phyloP scores from a whole-genome alignment of 1,140 invertebrate genomes.

The Micrasema minimum region DNA sequence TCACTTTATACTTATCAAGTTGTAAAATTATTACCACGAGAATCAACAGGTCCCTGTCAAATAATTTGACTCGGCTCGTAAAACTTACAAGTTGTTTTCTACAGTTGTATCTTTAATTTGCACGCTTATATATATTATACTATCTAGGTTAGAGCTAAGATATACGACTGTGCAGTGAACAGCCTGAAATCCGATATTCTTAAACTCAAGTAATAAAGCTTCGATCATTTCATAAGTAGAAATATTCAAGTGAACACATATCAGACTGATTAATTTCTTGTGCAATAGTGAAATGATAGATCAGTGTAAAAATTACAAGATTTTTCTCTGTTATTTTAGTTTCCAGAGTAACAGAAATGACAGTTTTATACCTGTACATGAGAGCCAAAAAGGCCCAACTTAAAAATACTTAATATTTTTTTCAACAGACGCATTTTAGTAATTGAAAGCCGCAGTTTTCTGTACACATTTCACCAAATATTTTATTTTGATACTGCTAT shows the following conservation, averaged over 20 bases:
- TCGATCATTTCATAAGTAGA: neutral
- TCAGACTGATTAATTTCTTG: neutral
- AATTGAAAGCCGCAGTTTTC: too few species aligned
- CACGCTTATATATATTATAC: neutral
- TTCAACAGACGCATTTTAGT: too few species aligned
- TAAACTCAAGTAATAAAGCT: constrained; percentile 1
- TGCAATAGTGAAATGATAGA: too few species aligned
- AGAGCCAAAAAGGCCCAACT: too few species aligned
- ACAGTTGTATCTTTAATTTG: constrained; percentile 21
- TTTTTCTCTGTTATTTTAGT: too few species aligned
- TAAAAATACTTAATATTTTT: too few species aligned
- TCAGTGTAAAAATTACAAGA: too few species aligned
- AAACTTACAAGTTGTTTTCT: constrained; percentile 22
- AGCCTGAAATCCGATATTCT: constrained; percentile 15
- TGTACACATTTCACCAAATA: too few species aligned
- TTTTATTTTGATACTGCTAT: too few species aligned
- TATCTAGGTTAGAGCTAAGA: neutral
- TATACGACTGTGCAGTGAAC: neutral
- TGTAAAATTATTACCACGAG: constrained; percentile 32
- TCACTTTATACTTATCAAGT: constrained; percentile 25
- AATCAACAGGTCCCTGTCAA: constrained; percentile 24
- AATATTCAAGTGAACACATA: neutral
- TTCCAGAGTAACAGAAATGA: too few species aligned
- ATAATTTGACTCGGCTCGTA: constrained; percentile 24
- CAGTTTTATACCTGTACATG: too few species aligned